These are phyloP conservation scores for Mastomys natalensis DNA, from an alignment of 2,113 vertebrate species.

Conservation along the genomic window DNA sequence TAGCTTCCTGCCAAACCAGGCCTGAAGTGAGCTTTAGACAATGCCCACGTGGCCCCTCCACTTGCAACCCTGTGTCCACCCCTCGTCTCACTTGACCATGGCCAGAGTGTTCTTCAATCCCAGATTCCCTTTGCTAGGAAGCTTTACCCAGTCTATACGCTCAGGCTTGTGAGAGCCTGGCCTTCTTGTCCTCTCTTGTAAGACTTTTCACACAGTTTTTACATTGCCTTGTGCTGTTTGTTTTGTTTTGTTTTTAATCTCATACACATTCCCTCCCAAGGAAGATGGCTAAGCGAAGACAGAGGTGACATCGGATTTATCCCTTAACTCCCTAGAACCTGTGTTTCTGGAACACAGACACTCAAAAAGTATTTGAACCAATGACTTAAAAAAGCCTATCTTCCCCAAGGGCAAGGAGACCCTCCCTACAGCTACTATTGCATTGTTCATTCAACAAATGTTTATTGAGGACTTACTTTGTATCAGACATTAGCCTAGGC, in stretches of 20 bases:
- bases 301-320: not conserved
- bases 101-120: not conserved
- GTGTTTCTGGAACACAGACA: not conserved
- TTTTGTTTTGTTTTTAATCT: not conserved
- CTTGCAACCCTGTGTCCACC: not conserved
- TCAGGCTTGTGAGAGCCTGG: not conserved
- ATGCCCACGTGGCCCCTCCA: not conserved
- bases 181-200: not conserved
- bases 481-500: not conserved
- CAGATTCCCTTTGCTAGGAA: not conserved
- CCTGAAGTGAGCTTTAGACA: not conserved
- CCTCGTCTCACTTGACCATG: rapidly evolving
- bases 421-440: not conserved
- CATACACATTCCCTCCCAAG: not conserved
- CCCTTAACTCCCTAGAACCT: not conserved
- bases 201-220: not conserved
- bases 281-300: not conserved
- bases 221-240: not conserved
- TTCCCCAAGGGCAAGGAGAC: not conserved
- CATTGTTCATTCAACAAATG: not conserved
- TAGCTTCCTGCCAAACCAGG: not conserved
- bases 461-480: not conserved
- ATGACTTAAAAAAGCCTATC: not conserved
- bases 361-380: not conserved
- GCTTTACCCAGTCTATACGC: no score